Evolutionary conservation across 2,888 invertebrate genomes (phyloP).

Genomic region (Endomychus coccineus): DNA sequence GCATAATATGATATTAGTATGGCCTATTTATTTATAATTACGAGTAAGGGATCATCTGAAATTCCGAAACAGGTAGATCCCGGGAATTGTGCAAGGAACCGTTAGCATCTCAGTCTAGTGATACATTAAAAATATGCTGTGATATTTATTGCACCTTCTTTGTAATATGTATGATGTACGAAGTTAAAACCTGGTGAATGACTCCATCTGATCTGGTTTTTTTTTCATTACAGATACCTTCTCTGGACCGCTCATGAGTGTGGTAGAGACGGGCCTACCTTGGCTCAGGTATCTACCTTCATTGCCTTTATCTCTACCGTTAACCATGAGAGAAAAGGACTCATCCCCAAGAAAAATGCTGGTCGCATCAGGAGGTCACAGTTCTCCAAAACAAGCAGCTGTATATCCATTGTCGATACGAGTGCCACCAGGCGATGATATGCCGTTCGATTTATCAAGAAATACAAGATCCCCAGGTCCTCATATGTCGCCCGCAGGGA

Average conservation of each 20-base stretch:
- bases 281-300: constrained; percentile 46
- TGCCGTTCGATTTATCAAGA: constrained; percentile 63
- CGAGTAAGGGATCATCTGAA: too few relatives aligned
- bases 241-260: constrained; percentile 54
- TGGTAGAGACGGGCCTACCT: constrained; percentile 60
- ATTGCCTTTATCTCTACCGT: constrained; percentile 45
- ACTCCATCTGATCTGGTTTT: constrained; percentile 8
- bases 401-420: constrained; percentile 61
- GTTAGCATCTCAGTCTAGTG: too few relatives aligned
- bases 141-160: too few relatives aligned
- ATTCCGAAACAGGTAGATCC: too few relatives aligned
- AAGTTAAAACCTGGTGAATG: too few relatives aligned
- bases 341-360: constrained; percentile 85
- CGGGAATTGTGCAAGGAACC: too few relatives aligned
- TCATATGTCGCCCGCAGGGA: constrained; percentile 52
- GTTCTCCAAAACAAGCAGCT: constrained; percentile 67
- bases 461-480: constrained; percentile 46
- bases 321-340: constrained; percentile 85
- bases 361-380: constrained; percentile 49
- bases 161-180: too few relatives aligned
- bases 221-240: constrained; percentile 27
- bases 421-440: constrained; percentile 47
- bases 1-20: too few relatives aligned
- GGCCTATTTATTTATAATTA: too few relatives aligned
- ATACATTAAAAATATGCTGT: too few relatives aligned